Evolutionary conservation across 2,888 invertebrate species (phyloP).

Genomic region (Diarsia dahlii): DNA sequence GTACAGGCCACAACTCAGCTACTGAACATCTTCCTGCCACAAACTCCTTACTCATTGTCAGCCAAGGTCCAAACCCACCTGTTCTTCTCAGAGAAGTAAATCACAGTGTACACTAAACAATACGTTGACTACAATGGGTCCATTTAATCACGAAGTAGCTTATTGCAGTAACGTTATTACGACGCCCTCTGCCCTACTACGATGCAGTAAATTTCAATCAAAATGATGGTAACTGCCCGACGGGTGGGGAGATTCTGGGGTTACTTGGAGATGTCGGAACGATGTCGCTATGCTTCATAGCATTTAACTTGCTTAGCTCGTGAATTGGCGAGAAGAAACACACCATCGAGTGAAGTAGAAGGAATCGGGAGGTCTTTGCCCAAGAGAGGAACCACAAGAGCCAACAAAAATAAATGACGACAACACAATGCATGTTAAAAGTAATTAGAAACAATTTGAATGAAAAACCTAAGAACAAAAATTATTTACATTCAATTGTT

Average conservation of each 20-base stretch:
- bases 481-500: not conserved
- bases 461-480: not conserved
- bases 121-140: constrained; percentile 65
- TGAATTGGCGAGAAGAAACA: too few relatives aligned
- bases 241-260: constrained; percentile 77
- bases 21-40: not conserved
- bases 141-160: constrained; percentile 89
- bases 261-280: constrained; percentile 41
- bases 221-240: constrained; percentile 87
- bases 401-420: too few relatives aligned
- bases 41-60: constrained; percentile 42
- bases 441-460: not conserved
- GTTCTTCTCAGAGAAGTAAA: constrained; percentile 52
- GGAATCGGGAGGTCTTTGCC: not conserved
- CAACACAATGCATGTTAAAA: not conserved
- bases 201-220: constrained; percentile 88
- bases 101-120: constrained; percentile 59
- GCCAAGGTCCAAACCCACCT: not conserved
- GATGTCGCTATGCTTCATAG: constrained; percentile 13
- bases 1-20: not conserved
- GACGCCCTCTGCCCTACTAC: constrained; percentile 79
- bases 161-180: constrained; percentile 83
- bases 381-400: not conserved
- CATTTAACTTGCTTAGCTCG: not conserved
- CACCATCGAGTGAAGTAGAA: not conserved